phyloP scores from a whole-genome alignment of 2,797 vertebrate genomes.

The Catharus ustulatus region DNA sequence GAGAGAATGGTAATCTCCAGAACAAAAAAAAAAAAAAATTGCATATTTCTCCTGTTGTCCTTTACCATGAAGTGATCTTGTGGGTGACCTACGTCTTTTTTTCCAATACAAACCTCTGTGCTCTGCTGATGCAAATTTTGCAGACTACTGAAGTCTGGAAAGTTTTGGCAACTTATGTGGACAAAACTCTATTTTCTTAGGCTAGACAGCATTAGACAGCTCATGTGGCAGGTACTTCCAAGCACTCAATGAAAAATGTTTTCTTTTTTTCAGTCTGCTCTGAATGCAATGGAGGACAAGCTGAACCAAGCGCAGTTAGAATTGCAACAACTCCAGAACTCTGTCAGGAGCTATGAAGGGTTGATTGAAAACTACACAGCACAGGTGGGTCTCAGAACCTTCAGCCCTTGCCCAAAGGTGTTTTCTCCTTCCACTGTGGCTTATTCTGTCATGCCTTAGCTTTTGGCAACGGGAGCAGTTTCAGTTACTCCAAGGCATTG shows the following conservation, averaged over 20 bases:
- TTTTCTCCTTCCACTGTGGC: not conserved
- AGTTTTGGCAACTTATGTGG: not conserved
- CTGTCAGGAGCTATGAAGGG: conserved; percentile 86
- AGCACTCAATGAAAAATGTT: not conserved
- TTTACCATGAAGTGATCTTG: not conserved
- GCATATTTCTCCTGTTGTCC: not conserved
- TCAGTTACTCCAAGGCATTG: not conserved
- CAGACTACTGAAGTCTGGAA: not conserved
- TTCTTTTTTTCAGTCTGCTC: conserved; percentile 74
- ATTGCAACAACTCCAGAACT: conserved; percentile 86
- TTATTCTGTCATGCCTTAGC: not conserved
- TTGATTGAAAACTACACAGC: conserved; percentile 88
- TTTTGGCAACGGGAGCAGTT: not conserved
- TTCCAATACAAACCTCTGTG: not conserved
- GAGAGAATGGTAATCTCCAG: not conserved
- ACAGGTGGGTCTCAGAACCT: conserved; percentile 82
- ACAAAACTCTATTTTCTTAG: not conserved
- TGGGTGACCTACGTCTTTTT: not conserved
- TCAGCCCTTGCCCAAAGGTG: not conserved
- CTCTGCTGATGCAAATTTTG: not conserved
- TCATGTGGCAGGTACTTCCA: not conserved
- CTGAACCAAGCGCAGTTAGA: conserved; percentile 83
- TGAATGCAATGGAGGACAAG: conserved; percentile 84
- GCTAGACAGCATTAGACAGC: not conserved
- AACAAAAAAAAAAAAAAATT: not conserved